Evolutionary conservation across 2,113 vertebrate genomes (phyloP).

Genomic region (Lonchura striata): DNA sequence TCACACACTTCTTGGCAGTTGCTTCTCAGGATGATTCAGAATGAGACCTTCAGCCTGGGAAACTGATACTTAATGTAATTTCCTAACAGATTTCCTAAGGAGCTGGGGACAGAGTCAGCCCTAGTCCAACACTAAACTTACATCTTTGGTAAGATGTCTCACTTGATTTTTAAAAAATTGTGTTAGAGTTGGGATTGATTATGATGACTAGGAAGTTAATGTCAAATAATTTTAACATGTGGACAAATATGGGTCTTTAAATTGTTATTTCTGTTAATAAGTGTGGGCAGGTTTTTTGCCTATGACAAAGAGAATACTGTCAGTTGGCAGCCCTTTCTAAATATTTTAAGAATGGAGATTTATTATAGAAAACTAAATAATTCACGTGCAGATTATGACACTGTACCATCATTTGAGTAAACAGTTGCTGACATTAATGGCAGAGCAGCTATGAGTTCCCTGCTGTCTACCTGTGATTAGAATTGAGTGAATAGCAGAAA

Average conservation of each 20-base stretch:
- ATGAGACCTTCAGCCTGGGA: neutral
- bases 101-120: neutral
- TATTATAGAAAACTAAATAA: neutral
- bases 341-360: neutral
- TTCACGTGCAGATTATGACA: neutral
- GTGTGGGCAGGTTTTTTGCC: neutral
- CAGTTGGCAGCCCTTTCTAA: neutral
- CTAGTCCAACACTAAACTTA: neutral
- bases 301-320: neutral
- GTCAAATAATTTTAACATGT: neutral
- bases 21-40: neutral
- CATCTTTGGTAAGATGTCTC: neutral
- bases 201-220: neutral
- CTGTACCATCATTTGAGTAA: neutral
- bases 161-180: neutral
- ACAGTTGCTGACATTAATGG: neutral
- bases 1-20: neutral
- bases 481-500: neutral
- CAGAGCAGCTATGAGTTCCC: neutral
- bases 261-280: neutral
- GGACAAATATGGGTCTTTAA: neutral
- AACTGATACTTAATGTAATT: neutral
- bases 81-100: neutral
- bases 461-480: neutral
- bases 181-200: neutral